phyloP scores from a whole-genome alignment of 2,797 vertebrate genomes.

The Sebastes iracundus region DNA sequence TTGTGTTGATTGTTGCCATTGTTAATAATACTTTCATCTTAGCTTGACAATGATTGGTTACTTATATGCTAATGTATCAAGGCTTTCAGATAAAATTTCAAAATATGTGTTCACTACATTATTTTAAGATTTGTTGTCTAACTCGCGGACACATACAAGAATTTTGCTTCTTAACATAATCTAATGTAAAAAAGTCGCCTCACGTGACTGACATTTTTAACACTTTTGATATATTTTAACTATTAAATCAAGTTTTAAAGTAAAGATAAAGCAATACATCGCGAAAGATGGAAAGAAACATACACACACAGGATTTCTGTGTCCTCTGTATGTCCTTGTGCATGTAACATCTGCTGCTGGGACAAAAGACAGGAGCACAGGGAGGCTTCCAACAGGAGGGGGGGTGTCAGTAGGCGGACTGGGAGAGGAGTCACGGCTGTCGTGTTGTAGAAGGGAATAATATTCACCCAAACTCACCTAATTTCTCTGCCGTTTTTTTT shows the following conservation, averaged over 20 bases:
- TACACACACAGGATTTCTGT: conserved; percentile 5
- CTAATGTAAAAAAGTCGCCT: not conserved
- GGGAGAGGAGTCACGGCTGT: conserved; percentile 1
- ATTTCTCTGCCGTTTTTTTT: conserved; percentile 35
- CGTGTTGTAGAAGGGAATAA: not conserved
- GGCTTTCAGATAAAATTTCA: not conserved
- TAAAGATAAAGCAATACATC: conserved; percentile 48
- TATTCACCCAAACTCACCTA: conserved; percentile 18
- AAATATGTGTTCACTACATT: not conserved
- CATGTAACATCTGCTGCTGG: conserved; percentile 53
- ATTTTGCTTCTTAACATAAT: not conserved
- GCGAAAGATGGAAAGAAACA: not conserved
- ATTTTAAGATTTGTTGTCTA: not conserved
- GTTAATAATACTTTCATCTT: not conserved
- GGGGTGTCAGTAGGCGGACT: conserved; percentile 3
- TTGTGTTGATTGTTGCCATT: not conserved
- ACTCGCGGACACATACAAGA: not conserved
- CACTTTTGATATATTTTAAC: not conserved
- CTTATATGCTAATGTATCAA: not conserved
- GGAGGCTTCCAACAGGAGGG: conserved; percentile 8
- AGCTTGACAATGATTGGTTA: not conserved
- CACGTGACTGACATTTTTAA: not conserved
- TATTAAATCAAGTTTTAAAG: conserved; percentile 67
- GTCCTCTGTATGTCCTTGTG: conserved; percentile 48
- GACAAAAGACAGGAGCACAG: not conserved